Base-by-base conservation (phyloP, 1,140 invertebrate species). In the Temnothorax nylanderi region DNA sequence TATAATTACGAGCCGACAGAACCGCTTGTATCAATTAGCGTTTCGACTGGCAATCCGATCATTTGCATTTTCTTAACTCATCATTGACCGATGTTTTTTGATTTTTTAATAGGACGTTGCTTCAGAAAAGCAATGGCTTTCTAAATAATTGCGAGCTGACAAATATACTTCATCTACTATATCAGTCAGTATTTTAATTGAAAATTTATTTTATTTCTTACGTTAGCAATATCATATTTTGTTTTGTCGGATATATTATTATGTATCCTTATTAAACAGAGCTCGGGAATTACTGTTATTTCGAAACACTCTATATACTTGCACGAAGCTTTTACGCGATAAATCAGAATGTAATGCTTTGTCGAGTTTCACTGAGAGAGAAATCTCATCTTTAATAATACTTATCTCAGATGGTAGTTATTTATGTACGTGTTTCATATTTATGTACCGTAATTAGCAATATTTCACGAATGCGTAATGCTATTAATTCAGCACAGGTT, bases 391-490 rank as follows among this genome's bases (percentile, higher is more conserved):
- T 56, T 74, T 82, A 60, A 41, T 74, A 72, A 74, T 34, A 80
- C 34, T 74, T 82, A 60, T 60, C 37, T 82, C 67, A 82, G 26
- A 74, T 47, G 26, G 21, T 21, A 60, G 18, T 60, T 65, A 60
- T 74, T 82, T 74, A 67, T 34, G 18, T 5, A 32, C 11, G 41
- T 16, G 56, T 47, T 47, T 82, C 32, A 74, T 72, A 82, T 82
- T 82, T 74, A 21, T 51, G 41, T 41, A 16, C 41, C 41, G 41
- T 82, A 82, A 82, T 82, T 82, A 74, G 54, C 54, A 72, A 60
- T 41, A 74, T 82, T 82, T 74, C 54, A 74, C 54, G 41, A 74
- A 75, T 72, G 37, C 67, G 54, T 82, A 82, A 82, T 44, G 67
- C 80, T 58, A 74, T 82, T 82, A 82, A 82, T 82, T 74, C 41